Conservation (phyloP, 2,888 invertebrate genomes). For the Psococerastis gibbosa region DNA sequence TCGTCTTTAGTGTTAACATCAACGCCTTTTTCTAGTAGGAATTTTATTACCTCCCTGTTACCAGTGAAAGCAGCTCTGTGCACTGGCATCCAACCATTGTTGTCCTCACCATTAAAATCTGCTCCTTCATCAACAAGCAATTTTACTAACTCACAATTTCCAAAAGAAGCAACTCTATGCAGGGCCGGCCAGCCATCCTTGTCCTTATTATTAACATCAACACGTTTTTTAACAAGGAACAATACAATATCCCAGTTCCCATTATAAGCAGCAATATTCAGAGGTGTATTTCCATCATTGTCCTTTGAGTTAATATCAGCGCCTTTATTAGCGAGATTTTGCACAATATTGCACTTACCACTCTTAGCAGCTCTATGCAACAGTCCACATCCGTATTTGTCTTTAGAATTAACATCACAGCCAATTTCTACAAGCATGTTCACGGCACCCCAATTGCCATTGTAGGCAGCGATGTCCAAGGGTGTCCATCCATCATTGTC, state of each 20-base stretch:
- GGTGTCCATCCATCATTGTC: not conserved
- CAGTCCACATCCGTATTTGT: too few relatives aligned
- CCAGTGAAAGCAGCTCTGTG: not conserved
- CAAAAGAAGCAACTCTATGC: not conserved
- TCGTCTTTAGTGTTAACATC: slow-evolving; percentile 4
- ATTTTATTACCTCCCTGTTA: not conserved
- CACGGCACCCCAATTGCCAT: not conserved
- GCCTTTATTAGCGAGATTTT: too few relatives aligned
- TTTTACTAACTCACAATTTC: not conserved
- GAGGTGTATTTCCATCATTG: too few relatives aligned
- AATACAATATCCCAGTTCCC: too few relatives aligned
- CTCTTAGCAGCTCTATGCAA: too few relatives aligned
- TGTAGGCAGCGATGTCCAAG: not conserved
- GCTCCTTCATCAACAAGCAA: not conserved
- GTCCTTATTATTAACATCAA: not conserved
- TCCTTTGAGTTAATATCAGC: too few relatives aligned
- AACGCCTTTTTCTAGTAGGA: not conserved
- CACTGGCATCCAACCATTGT: slow-evolving; percentile 1
- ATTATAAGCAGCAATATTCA: too few relatives aligned
- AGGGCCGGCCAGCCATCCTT: not conserved
- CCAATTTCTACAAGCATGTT: too few relatives aligned
- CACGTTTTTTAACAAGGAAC: not conserved
- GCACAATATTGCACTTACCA: too few relatives aligned
- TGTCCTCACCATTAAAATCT: not conserved
- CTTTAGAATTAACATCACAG: too few relatives aligned